A percentile compares a stretch with the other conserved stretches of the same genome.
These are phyloP conservation scores for Dipodomys ordii DNA, from an alignment of 2,113 vertebrate species.

Conservation along the genomic window DNA sequence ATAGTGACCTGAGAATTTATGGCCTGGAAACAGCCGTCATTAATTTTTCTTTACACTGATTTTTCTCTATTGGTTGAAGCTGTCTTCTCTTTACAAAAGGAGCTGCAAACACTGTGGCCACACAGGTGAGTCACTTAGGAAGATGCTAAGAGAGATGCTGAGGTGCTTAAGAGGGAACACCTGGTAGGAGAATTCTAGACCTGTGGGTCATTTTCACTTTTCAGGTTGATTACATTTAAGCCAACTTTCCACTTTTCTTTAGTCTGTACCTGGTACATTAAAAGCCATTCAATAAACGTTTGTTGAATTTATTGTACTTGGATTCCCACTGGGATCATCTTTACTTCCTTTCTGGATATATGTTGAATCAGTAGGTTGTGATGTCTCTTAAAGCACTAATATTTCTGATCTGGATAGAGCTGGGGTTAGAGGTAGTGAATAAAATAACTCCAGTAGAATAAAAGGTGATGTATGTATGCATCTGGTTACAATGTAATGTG, in stretches of 20 bases:
- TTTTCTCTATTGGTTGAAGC: background rate
- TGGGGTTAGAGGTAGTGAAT: background rate
- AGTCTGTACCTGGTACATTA: background rate
- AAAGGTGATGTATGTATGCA: constrained; percentile 62
- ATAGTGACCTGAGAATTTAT: constrained; percentile 2
- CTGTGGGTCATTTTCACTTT: constrained; percentile 30
- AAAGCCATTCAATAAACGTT: background rate
- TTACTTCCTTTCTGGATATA: background rate
- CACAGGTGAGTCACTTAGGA: background rate
- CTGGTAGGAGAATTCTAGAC: background rate
- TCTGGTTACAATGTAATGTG: constrained; percentile 76
- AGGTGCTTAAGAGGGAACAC: no score
- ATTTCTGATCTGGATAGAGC: background rate
- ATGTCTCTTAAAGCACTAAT: background rate
- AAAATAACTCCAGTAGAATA: constrained; percentile 46
- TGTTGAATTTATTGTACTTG: constrained; percentile 1
- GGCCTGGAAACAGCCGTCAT: background rate
- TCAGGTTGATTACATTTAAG: constrained; percentile 33
- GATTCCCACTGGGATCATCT: background rate
- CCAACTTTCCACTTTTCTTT: constrained; percentile 1
- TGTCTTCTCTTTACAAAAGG: background rate
- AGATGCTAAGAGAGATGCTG: background rate
- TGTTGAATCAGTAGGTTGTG: background rate
- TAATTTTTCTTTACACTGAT: background rate
- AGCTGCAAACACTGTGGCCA: background rate